Evolutionary conservation across 2,113 vertebrate genomes (phyloP), one percentile per base, ranked within the genome.

Genomic region (Pheucticus melanocephalus): DNA sequence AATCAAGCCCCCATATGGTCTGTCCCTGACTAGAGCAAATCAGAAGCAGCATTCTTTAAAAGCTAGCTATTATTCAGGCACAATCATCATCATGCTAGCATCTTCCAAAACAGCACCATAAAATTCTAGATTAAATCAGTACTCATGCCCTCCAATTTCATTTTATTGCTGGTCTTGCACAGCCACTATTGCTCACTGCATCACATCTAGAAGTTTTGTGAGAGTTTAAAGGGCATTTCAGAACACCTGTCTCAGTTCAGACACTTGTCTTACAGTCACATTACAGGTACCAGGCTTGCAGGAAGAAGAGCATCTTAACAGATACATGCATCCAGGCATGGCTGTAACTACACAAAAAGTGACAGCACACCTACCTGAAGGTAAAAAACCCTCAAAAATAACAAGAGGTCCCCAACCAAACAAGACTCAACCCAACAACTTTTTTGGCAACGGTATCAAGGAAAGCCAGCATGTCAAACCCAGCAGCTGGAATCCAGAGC

Each of bases 361-460:
- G 77, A 64, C 31, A 83, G 25, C 3, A 51, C 12, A 12, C 1
- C 61, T 22, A 30, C 7, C 8, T 56, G 53, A 66, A 28, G 23
- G 37, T 51, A 85, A 50, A 53, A 68, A 31, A 2, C 13, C 0
- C 0, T 6, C 33, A 47, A 20, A 4, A 39, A 11, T 39, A 53
- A 54, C 4, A 48, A 57, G 35, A 16, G 40, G 14, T 15, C 6
- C 2, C 22, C 59, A 30, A 9, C 4, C 4, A 85, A 85, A 61
- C 4, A 80, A 70, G 56, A 8, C 3, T 5, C 20, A 54, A 3
- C 1, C 8, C 24, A 59, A 48, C 6, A 71, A 19, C 1, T 3
- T 27, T 37, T 82, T 31, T 7, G 15, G 3, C 10, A 30, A 61
- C 44, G 14, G 4, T 47, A 35, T 35, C 39, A 42, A 7, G 14